Percentiles rank a stretch among this genome's conserved stretches.
Evolutionary conservation across 2,888 invertebrate genomes (phyloP).

Genomic region (Drosophila paranaensis): DNA sequence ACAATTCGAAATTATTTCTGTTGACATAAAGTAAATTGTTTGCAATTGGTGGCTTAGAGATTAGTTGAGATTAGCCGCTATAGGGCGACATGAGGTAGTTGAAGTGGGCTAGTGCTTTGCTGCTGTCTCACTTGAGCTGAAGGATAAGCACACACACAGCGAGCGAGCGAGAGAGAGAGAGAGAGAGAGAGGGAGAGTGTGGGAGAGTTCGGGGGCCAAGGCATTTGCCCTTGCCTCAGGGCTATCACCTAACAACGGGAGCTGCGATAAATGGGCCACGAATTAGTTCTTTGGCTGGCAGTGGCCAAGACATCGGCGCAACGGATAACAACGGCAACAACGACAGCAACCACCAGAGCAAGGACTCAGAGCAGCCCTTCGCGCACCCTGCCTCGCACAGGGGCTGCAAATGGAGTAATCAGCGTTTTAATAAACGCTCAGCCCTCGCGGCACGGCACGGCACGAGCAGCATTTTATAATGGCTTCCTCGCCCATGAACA

Average conservation of each 20-base stretch:
- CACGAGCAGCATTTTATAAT: conserved; percentile 59
- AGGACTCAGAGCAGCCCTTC: conserved; percentile 15
- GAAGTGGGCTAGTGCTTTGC: conserved; percentile 5
- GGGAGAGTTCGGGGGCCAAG: neutral
- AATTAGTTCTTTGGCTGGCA: conserved; percentile 50
- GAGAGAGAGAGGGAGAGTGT: neutral
- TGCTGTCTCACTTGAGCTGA: conserved; percentile 13
- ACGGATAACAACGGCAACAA: neutral
- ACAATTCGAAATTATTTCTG: neutral
- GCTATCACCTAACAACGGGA: conserved; percentile 22
- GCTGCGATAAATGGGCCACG: conserved; percentile 39
- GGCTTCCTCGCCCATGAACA: conserved; percentile 58
- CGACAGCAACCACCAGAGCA: conserved; percentile 20
- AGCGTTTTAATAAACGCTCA: conserved; percentile 65
- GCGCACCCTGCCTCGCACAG: conserved; percentile 17
- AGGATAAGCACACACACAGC: conserved; percentile 9
- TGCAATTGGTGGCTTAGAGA: conserved; percentile 21
- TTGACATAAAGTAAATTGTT: neutral
- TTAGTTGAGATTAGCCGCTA: conserved; percentile 21
- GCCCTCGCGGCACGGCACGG: conserved; percentile 19
- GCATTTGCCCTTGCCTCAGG: conserved; percentile 14
- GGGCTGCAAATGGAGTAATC: conserved; percentile 66
- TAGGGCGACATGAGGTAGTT: conserved; percentile 14
- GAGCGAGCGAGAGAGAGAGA: neutral
- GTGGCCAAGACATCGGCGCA: conserved; percentile 17